A percentile compares a stretch with the other conserved stretches of the same genome.
Evolutionary conservation across 37 sponge, comb jelly and placozoan genomes (phyloP).

Genomic region (Crambe crambe): DNA sequence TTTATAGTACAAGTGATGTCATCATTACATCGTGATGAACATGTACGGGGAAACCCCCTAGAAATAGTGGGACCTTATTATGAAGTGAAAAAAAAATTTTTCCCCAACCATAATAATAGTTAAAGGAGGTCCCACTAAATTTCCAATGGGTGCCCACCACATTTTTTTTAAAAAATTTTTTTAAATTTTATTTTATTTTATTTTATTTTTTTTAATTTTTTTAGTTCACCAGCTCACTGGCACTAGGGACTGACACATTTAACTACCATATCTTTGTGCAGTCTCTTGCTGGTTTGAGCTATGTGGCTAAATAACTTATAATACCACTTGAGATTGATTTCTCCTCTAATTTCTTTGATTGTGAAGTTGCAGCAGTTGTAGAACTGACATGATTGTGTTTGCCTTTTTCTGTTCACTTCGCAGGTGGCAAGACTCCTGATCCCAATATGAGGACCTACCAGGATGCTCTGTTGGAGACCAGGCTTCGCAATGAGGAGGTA

Average conservation of each 20-base stretch:
- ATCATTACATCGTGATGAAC: neutral
- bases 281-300: neutral
- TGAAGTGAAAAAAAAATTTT: no score
- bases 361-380: no score
- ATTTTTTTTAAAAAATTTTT: neutral
- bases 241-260: neutral
- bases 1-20: neutral
- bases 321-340: no score
- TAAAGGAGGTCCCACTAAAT: no score
- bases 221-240: neutral
- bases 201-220: neutral
- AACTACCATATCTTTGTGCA: neutral
- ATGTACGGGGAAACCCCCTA: neutral
- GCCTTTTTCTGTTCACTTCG: neutral
- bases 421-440: constrained; percentile 96
- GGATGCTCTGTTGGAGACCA: constrained; percentile 79
- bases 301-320: no score
- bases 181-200: neutral
- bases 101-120: no score
- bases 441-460: constrained; percentile 63
- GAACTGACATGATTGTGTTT: no score
- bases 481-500: constrained; percentile 77
- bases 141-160: neutral
- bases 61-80: neutral
- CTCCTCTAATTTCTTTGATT: neutral